A percentile compares a stretch with the other conserved stretches of the same genome.
Evolutionary conservation across 2,888 invertebrate genomes (phyloP).

Genomic region (Tribolium freemani): DNA sequence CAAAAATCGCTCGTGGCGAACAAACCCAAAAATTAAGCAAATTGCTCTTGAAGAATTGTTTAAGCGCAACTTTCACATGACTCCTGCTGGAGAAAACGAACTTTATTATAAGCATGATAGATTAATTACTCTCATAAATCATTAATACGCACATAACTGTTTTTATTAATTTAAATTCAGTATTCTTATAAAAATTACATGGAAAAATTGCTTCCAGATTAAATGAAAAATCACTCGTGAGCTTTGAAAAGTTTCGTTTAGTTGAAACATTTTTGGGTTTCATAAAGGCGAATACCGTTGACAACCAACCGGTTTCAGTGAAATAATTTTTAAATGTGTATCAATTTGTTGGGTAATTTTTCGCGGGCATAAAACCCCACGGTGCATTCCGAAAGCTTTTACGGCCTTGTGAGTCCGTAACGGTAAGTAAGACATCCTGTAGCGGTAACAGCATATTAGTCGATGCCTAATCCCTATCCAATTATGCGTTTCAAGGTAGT

Average conservation of each 20-base stretch:
- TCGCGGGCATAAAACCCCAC: no score
- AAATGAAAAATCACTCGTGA: no score
- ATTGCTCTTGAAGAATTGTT: constrained; percentile 7
- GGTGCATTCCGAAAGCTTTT: not conserved
- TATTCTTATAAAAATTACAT: no score
- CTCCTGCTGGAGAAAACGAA: not conserved
- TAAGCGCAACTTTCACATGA: constrained; percentile 15
- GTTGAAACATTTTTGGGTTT: no score
- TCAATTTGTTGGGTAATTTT: no score
- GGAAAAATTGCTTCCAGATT: no score
- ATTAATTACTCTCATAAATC: constrained; percentile 15
- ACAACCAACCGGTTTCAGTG: no score
- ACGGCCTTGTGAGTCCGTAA: not conserved
- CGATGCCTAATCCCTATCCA: constrained; percentile 1
- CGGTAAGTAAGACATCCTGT: constrained; percentile 4
- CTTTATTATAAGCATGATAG: not conserved
- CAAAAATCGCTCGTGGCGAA: constrained; percentile 12
- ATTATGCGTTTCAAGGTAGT: not conserved
- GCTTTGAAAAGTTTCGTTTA: no score
- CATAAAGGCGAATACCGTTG: no score
- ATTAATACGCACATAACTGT: not conserved
- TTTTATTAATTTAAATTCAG: not conserved
- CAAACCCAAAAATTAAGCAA: constrained; percentile 24
- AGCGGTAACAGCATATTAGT: not conserved
- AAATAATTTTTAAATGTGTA: no score